Base-by-base conservation (phyloP, 2,797 vertebrate species). In the Natrix natrix region DNA sequence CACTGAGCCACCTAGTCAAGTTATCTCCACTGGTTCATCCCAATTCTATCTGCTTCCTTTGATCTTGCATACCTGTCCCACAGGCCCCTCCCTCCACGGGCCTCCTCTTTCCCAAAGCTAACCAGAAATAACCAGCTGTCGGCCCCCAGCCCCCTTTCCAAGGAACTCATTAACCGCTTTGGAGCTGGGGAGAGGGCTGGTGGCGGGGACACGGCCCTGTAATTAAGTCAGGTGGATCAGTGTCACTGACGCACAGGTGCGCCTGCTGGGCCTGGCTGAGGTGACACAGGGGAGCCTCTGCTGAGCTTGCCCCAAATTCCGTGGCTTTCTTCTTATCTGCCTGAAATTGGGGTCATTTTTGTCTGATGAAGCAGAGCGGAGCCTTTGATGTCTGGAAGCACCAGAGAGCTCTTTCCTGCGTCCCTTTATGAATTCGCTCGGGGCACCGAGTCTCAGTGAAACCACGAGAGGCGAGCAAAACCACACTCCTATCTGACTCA, bases 381-480 rank as follows among this genome's bases (percentile, higher is more conserved):
- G 7, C 17, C 22, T 60, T 60, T 78, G 52, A 2, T 66, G n/a
- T 57, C 43, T 7, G 5, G 20, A 63, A 28, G 59, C 55, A 4
- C 22, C 56, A 1, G 8, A 22, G 52, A 11, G 11, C 7, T 0
- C 3, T n/a, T 26, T 37, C 11, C 59, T 0, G 3, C 11, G 11
- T 11, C 1, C n/a, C 52, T n/a, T 24, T 8, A 20, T 17, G 43
- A 6, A 32, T n/a, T 5, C 12, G 37, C 43, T 20, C n/a, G 28
- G 43, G 56, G 26, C 24, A 3, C 54, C 8, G 2, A 0, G 17
- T 57, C 8, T 26, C 55, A 61, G 3, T 13, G 54, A 78, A 48
- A 59, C 4, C 10, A 66, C 37, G 0, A 8, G 22, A 24, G n/a
- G 59, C 86, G 4, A 2, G 57, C 28, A 8, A 20, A 17, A 87